Conservation (phyloP, 2,113 vertebrate genomes). For the Raja brachyura region DNA sequence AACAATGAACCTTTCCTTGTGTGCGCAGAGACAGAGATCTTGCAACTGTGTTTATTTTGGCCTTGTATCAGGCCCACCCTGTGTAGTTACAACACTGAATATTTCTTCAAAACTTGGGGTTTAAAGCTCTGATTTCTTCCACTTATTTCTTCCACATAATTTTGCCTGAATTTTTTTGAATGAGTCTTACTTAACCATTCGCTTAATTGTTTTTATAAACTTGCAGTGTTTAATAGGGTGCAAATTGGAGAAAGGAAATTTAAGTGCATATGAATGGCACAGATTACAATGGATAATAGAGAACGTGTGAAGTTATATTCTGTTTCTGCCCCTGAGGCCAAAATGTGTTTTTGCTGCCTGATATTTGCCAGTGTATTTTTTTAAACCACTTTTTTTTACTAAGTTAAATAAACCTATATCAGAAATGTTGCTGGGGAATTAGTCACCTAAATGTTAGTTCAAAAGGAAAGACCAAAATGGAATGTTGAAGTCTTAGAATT, state of each 20-base stretch:
- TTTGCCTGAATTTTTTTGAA: background rate
- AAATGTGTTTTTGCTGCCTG: background rate
- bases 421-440: background rate
- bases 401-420: background rate
- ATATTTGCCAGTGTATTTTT: background rate
- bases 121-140: background rate
- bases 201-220: background rate
- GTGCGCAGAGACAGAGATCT: conserved; percentile 25
- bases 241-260: background rate
- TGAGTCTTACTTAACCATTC: background rate
- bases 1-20: background rate
- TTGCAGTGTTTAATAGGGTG: background rate
- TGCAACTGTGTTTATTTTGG: conserved; percentile 27
- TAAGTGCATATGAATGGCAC: background rate
- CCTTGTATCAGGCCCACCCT: background rate
- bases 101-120: background rate
- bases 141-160: background rate
- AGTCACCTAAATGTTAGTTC: background rate
- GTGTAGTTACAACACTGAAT: conserved; percentile 18
- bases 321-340: background rate
- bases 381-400: background rate
- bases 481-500: background rate
- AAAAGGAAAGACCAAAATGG: background rate
- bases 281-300: background rate
- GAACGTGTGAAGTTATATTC: background rate